Conservation (phyloP, 2,113 vertebrate species). For the Lepidothrix coronata region DNA sequence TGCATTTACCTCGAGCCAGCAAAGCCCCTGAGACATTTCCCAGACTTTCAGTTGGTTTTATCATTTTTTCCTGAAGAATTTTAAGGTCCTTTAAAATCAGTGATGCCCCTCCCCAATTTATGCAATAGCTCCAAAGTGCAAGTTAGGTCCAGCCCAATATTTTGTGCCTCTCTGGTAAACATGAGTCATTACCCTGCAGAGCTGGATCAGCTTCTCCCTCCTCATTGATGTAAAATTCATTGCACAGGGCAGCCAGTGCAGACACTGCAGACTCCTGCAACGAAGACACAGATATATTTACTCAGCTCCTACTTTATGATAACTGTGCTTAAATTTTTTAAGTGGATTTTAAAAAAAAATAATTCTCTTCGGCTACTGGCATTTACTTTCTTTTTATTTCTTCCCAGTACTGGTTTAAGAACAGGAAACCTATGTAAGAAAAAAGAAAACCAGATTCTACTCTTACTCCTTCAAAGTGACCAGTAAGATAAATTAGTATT, state of each 20-base stretch:
- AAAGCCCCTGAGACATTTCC: neutral
- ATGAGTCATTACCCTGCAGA: slow-evolving; percentile 79
- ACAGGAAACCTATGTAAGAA: neutral
- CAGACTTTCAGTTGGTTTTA: neutral
- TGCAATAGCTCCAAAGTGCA: neutral
- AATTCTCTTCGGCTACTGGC: neutral
- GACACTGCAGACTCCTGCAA: slow-evolving; percentile 80
- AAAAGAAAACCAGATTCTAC: neutral
- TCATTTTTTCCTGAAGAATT: neutral
- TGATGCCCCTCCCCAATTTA: neutral
- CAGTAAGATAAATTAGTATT: neutral
- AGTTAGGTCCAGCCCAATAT: neutral
- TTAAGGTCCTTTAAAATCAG: neutral
- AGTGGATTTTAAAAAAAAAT: neutral
- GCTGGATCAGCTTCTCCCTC: slow-evolving; percentile 71
- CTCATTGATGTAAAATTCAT: slow-evolving; percentile 78
- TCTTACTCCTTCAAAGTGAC: neutral
- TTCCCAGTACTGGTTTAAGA: neutral
- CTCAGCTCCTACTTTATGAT: neutral
- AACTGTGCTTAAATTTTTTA: neutral
- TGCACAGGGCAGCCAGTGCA: slow-evolving; percentile 84
- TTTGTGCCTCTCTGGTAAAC: neutral
- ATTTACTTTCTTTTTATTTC: neutral
- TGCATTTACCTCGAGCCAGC: neutral
- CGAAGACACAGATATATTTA: neutral